A percentile compares a stretch with the other conserved stretches of the same genome.
Conservation (phyloP, 2,113 vertebrate genomes). For the Cariama cristata region DNA sequence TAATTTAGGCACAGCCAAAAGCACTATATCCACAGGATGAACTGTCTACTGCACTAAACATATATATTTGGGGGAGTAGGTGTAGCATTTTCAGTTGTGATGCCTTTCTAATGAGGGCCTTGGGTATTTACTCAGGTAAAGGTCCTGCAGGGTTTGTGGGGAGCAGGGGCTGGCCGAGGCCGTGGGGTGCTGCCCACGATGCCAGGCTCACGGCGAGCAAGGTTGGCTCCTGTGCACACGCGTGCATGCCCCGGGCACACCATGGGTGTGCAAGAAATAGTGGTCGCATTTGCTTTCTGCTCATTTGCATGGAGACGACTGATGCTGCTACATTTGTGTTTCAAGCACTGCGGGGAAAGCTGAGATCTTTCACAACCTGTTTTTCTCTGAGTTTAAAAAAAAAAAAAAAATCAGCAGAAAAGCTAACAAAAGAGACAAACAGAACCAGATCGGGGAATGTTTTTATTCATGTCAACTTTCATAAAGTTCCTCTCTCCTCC, state of each 20-base stretch:
- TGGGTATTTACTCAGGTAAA: background rate
- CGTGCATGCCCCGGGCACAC: background rate
- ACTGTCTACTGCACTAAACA: background rate
- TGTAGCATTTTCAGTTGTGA: background rate
- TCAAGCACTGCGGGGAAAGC: background rate
- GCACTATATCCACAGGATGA: background rate
- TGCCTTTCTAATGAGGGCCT: background rate
- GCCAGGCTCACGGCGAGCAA: rapidly evolving
- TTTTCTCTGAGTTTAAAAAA: background rate
- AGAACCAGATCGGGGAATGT: background rate
- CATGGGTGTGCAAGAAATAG: background rate
- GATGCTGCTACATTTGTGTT: background rate
- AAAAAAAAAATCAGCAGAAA: background rate
- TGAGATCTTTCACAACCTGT: background rate
- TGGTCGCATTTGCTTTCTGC: background rate
- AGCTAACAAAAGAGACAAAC: background rate
- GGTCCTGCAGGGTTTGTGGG: background rate
- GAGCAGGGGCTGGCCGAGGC: background rate
- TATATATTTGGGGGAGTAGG: background rate
- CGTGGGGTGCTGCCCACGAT: background rate
- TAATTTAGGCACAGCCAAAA: background rate
- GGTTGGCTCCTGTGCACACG: background rate
- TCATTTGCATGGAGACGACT: background rate
- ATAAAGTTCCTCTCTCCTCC: background rate
- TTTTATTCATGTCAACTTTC: background rate